Evolutionary conservation across 2,888 invertebrate species (phyloP).

Genomic region (Cephus pygmeus): DNA sequence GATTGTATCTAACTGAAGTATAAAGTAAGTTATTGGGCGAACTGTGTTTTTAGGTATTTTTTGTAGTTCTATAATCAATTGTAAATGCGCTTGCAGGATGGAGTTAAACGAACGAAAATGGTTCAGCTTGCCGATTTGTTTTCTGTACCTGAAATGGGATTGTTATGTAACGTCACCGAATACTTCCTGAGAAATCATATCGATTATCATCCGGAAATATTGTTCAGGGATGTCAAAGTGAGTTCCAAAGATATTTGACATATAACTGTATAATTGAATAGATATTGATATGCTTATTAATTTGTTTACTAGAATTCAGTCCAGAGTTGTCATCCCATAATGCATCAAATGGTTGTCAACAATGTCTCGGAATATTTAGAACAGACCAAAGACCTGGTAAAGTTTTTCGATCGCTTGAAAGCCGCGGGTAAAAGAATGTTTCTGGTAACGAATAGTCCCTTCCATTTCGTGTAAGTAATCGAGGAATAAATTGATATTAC

Average conservation of each 20-base stretch:
- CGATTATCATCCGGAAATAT: constrained; percentile 94
- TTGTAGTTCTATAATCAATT: neutral
- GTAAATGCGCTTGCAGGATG: constrained; percentile 41
- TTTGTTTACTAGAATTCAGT: constrained; percentile 80
- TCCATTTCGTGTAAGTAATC: constrained; percentile 87
- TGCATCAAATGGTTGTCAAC: constrained; percentile 89
- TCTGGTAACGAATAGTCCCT: constrained; percentile 96
- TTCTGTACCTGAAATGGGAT: constrained; percentile 95
- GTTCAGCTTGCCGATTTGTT: constrained; percentile 96
- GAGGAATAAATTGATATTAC: neutral
- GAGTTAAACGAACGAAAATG: constrained; percentile 73
- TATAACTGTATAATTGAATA: neutral
- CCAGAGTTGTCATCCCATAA: constrained; percentile 86
- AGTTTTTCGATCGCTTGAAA: constrained; percentile 81
- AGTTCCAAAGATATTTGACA: constrained; percentile 17
- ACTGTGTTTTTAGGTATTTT: neutral
- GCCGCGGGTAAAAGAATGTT: constrained; percentile 88
- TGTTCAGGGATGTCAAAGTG: constrained; percentile 94
- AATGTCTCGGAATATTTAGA: constrained; percentile 85
- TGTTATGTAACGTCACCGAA: constrained; percentile 93
- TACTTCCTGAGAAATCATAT: constrained; percentile 90
- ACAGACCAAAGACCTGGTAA: constrained; percentile 77
- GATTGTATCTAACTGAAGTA: neutral
- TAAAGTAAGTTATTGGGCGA: neutral
- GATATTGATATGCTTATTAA: neutral